phyloP scores from a whole-genome alignment of 2,113 vertebrate species.

The Grammomys surdaster region DNA sequence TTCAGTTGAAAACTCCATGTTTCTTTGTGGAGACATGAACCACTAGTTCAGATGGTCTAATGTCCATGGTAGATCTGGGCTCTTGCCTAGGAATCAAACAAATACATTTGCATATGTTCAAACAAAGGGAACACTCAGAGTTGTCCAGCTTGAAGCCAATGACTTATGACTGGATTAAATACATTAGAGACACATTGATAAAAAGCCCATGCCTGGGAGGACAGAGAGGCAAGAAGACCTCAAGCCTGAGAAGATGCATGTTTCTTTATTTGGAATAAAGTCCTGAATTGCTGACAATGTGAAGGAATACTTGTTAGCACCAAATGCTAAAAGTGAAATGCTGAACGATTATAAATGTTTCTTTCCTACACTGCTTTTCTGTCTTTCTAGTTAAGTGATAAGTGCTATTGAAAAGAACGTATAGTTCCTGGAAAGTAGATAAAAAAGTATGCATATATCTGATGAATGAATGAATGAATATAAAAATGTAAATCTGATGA shows the following conservation, averaged over 20 bases:
- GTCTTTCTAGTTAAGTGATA: not conserved
- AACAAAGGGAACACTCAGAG: not conserved
- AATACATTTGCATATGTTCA: not conserved
- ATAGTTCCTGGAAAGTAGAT: not conserved
- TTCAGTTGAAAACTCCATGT: constrained; percentile 8
- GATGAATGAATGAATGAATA: constrained; percentile 26
- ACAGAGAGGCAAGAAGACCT: not conserved
- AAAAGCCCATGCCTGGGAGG: not conserved
- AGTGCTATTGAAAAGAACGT: not conserved
- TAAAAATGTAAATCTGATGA: not conserved
- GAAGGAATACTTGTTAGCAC: constrained; percentile 5
- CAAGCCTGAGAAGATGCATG: not conserved
- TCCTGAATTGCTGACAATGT: not conserved
- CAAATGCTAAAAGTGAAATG: not conserved
- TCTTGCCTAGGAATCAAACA: not conserved
- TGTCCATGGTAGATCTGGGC: not conserved
- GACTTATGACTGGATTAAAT: not conserved
- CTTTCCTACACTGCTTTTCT: constrained; percentile 7
- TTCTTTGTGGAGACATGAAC: not conserved
- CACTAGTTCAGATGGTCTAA: not conserved
- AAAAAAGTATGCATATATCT: not conserved
- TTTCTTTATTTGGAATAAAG: constrained; percentile 1
- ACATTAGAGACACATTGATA: not conserved
- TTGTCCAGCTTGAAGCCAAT: not conserved
- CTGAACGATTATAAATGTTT: not conserved